These are phyloP conservation scores for Ranitomeya imitator DNA, from an alignment of 2,113 vertebrate genomes.

Conservation along the genomic window DNA sequence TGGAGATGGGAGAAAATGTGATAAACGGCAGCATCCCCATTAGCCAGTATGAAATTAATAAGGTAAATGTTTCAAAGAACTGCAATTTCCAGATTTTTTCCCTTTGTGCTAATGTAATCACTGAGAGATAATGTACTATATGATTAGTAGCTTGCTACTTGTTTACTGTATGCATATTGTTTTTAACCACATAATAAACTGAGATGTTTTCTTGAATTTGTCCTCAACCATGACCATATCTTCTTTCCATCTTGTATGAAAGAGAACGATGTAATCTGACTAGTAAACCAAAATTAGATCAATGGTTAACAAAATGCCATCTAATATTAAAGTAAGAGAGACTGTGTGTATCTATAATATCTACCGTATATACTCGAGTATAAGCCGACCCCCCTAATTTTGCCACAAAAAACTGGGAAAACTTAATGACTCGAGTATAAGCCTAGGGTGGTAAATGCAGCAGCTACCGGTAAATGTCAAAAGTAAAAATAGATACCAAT, in stretches of 20 bases:
- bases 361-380: too few species aligned
- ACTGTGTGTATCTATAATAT: too few species aligned
- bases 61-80: slow-evolving; percentile 73
- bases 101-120: neutral
- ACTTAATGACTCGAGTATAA: too few species aligned
- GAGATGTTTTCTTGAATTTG: neutral
- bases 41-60: slow-evolving; percentile 93
- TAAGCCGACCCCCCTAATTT: too few species aligned
- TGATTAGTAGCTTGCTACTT: too few species aligned
- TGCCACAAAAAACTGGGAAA: too few species aligned
- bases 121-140: neutral
- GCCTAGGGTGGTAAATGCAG: too few species aligned
- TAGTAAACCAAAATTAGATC: neutral
- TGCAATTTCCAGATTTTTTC: neutral
- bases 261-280: neutral
- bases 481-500: too few species aligned
- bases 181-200: neutral
- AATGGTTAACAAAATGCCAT: too few species aligned
- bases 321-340: too few species aligned
- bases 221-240: neutral
- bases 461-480: too few species aligned
- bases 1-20: slow-evolving; percentile 91
- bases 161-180: too few species aligned
- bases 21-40: slow-evolving; percentile 76
- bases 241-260: neutral